These are phyloP conservation scores for Sandelia bainsii DNA, from an alignment of 2,797 vertebrate species.

Conservation along the genomic window DNA sequence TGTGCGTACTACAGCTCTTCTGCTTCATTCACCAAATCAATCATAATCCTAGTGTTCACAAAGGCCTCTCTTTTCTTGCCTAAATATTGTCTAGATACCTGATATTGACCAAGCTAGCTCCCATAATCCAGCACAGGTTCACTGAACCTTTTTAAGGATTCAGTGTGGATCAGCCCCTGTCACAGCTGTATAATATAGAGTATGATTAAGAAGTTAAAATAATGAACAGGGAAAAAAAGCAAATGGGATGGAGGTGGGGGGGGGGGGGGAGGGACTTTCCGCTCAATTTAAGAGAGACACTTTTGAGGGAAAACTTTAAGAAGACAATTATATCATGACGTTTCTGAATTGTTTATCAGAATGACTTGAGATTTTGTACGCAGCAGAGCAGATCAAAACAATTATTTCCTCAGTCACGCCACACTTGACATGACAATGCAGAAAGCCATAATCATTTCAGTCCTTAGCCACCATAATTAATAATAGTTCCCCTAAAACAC, in stretches of 20 bases:
- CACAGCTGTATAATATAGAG: conserved; percentile 51
- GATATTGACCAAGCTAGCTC: conserved; percentile 55
- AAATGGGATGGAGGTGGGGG: conserved; percentile 22
- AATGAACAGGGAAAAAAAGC: conserved; percentile 35
- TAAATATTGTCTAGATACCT: conserved; percentile 37
- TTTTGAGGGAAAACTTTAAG: conserved; percentile 59
- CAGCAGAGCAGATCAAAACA: conserved; percentile 77
- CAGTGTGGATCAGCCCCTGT: conserved; percentile 44
- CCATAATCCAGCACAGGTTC: conserved; percentile 47
- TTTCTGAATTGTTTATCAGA: conserved; percentile 63
- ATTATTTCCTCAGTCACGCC: conserved; percentile 80
- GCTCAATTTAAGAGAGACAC: conserved; percentile 45
- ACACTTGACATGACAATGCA: conserved; percentile 75
- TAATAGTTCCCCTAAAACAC: conserved; percentile 74
- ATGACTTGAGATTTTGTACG: conserved; percentile 67
- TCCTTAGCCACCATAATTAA: conserved; percentile 76
- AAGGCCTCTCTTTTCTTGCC: conserved; percentile 11
- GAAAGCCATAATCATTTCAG: conserved; percentile 73
- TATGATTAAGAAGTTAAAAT: conserved; percentile 60
- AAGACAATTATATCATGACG: conserved; percentile 60
- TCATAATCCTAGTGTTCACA: conserved; percentile 38
- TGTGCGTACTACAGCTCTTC: conserved; percentile 14
- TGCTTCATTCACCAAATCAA: conserved; percentile 17
- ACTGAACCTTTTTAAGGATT: conserved; percentile 47
- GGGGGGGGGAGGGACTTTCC: conserved; percentile 44